Evolutionary conservation across 2,888 invertebrate species (phyloP), one percentile per base, ranked within the genome.

Genomic region (Pyrocoelia pectoralis): DNA sequence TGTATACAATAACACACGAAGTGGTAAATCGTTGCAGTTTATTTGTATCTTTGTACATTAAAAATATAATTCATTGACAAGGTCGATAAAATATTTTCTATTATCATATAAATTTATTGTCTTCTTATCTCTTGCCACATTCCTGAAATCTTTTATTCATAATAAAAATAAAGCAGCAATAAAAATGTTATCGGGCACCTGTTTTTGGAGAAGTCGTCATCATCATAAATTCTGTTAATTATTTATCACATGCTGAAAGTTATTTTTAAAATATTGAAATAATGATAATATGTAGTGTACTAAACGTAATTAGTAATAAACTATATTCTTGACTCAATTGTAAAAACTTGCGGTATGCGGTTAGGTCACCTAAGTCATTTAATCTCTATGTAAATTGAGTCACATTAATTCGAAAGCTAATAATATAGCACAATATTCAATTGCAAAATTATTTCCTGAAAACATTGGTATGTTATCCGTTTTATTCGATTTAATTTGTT

Each of bases 321-420:
- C 14, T 55, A 51, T 49, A 51, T 38, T 48, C 17, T 17, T 56
- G 43, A 14, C 19, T 41, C n/a, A 28, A 40, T 40, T 58, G 40
- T 41, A 62, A 56, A 62, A 62, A 56, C 14, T 62, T 62, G 62
- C 54, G 62, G 62, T 62, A 62, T 62, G 62, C 19, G 62, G 62
- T 62, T 62, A 62, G 62, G 57, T 57, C 62, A 57, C 57, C 57
- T 57, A 53, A 56, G 62, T 53, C 28, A 62, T 53, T 62, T 54
- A 57, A 62, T 62, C 56, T 62, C 49, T 41, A 54, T 62, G 57
- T 62, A 62, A 62, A 62, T 62, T 40, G 53, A 62, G 28, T 14
- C 49, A 17, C 38, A 50, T 54, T 58, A 49, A 62, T 53, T 41
- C 46, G 19, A 56, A 57, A 56, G 52, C 38, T 48, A 51, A 52